Percentiles rank a stretch among this genome's conserved stretches.
phyloP scores from a whole-genome alignment of 2,113 vertebrate species.

The Boleophthalmus pectinirostris region DNA sequence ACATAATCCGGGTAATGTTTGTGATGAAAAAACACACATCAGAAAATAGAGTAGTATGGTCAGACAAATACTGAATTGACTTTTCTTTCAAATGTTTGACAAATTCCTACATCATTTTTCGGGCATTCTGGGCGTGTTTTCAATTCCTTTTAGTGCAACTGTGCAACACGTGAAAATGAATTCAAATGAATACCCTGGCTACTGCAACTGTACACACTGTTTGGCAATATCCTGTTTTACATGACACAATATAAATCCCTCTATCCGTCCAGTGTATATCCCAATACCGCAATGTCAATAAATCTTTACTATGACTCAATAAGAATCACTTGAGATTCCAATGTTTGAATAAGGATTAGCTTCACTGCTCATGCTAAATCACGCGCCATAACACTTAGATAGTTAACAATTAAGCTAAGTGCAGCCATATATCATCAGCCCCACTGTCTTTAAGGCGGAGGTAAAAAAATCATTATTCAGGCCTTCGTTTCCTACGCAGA shows the following conservation, averaged over 20 bases:
- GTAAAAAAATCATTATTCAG: conserved; percentile 31
- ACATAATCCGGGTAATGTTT: too few relatives aligned
- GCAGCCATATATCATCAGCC: not conserved
- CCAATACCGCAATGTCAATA: not conserved
- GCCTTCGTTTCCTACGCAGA: not conserved
- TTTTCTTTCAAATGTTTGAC: not conserved
- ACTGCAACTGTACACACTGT: not conserved
- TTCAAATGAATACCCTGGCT: not conserved
- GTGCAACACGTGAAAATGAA: not conserved
- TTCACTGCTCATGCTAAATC: conserved; percentile 7
- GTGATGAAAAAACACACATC: too few relatives aligned
- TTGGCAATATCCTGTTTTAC: not conserved
- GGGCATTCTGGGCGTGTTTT: not conserved
- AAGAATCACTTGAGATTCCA: conserved; percentile 2
- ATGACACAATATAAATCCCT: not conserved
- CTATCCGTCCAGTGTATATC: not conserved
- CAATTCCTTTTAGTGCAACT: not conserved
- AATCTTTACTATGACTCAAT: conserved; percentile 2
- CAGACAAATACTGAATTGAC: too few relatives aligned
- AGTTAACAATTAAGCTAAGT: conserved; percentile 8
- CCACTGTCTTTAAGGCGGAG: conserved; percentile 16
- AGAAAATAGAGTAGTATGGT: too few relatives aligned
- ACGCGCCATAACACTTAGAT: not conserved
- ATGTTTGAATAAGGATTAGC: conserved; percentile 12
- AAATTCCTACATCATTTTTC: not conserved